Evolutionary conservation across 2,888 invertebrate genomes (phyloP).

Genomic region (Trichopria drosophilae): DNA sequence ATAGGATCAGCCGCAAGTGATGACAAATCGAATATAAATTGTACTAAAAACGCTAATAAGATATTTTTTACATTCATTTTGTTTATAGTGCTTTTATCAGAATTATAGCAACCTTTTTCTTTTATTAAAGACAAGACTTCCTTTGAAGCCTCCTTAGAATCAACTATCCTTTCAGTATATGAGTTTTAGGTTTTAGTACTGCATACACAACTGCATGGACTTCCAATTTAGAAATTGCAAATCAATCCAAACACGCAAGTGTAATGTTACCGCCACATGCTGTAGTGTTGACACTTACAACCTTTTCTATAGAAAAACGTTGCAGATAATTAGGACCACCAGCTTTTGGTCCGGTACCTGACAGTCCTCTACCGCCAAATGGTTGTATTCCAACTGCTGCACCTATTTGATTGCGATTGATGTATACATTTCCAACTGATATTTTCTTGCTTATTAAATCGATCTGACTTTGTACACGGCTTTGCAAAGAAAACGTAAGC

Average conservation of each 20-base stretch:
- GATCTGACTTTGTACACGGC: slow-evolving; percentile 9
- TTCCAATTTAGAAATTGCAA: too few relatives aligned
- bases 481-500: slow-evolving; percentile 15
- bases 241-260: too few relatives aligned
- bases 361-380: slow-evolving; percentile 16
- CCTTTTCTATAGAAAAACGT: slow-evolving; percentile 11
- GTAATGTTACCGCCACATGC: slow-evolving; percentile 13
- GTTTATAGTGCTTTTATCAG: too few relatives aligned
- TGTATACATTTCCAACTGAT: slow-evolving; percentile 13
- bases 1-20: slow-evolving; percentile 14
- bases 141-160: too few relatives aligned
- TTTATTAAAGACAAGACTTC: too few relatives aligned
- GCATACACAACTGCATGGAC: too few relatives aligned
- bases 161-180: too few relatives aligned
- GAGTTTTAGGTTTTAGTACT: too few relatives aligned
- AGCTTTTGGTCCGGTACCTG: slow-evolving; percentile 19
- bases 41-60: slow-evolving; percentile 16
- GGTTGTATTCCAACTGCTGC: slow-evolving; percentile 17
- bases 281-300: slow-evolving; percentile 9
- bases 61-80: slow-evolving; percentile 16
- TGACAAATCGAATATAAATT: slow-evolving; percentile 10
- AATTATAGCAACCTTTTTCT: too few relatives aligned
- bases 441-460: slow-evolving; percentile 10
- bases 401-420: slow-evolving; percentile 16
- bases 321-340: slow-evolving; percentile 17